phyloP scores from a whole-genome alignment of 2,888 invertebrate genomes.

The Epinotia ramella region DNA sequence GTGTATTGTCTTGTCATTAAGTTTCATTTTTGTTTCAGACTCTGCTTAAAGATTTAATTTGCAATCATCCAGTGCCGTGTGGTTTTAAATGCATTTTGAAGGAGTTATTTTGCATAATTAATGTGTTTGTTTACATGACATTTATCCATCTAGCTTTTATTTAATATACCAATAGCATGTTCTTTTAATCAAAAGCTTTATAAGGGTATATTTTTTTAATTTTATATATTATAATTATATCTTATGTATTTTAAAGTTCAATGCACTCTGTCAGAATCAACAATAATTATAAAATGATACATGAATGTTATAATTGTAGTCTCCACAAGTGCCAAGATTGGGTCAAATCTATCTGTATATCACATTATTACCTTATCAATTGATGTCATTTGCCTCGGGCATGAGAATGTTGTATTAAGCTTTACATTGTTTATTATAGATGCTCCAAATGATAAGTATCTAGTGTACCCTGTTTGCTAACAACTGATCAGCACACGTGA shows the following conservation, averaged over 20 bases:
- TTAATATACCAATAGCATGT: conserved; percentile 27
- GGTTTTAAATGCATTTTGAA: conserved; percentile 35
- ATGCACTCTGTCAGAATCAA: conserved; percentile 23
- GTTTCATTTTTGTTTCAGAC: conserved; percentile 44
- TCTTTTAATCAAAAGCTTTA: conserved; percentile 1
- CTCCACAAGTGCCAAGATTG: conserved; percentile 61
- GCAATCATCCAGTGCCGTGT: conserved; percentile 35
- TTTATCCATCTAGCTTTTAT: conserved; percentile 27
- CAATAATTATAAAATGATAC: conserved; percentile 17
- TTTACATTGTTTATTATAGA: conserved; percentile 46
- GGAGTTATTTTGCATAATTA: conserved; percentile 29
- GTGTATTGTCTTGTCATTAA: conserved; percentile 57
- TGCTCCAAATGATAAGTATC: no score
- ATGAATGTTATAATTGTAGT: conserved; percentile 47
- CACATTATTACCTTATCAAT: conserved; percentile 61
- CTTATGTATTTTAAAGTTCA: conserved; percentile 18
- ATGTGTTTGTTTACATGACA: conserved; percentile 35
- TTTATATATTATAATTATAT: no score
- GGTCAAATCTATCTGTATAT: conserved; percentile 64
- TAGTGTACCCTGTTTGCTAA: background rate
- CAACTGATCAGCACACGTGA: background rate
- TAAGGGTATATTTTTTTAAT: background rate
- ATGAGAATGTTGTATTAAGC: conserved; percentile 51
- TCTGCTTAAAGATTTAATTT: conserved; percentile 41
- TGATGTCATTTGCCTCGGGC: conserved; percentile 58